Evolutionary conservation across 2,888 invertebrate genomes (phyloP).

Genomic region (Epirrita christyi): DNA sequence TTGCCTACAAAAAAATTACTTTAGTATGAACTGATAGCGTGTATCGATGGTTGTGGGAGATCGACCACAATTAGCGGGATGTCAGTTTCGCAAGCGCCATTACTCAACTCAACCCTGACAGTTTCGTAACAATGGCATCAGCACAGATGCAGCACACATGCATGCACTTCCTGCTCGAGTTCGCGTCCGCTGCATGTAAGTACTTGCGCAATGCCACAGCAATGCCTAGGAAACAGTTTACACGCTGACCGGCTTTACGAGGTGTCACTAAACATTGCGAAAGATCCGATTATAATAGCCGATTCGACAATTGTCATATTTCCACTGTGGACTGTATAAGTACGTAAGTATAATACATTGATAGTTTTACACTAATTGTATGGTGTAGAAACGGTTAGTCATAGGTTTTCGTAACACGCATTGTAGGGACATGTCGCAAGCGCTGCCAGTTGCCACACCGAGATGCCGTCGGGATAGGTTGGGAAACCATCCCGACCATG

Average conservation of each 20-base stretch:
- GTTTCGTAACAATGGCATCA: constrained; percentile 81
- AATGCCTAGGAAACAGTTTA: constrained; percentile 61
- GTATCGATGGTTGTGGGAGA: constrained; percentile 57
- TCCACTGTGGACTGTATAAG: constrained; percentile 38
- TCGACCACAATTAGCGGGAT: constrained; percentile 79
- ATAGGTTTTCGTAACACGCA: constrained; percentile 82
- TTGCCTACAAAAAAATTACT: not conserved
- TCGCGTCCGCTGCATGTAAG: constrained; percentile 62
- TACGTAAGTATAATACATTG: constrained; percentile 47
- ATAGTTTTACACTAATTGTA: constrained; percentile 58
- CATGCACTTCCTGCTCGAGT: constrained; percentile 82
- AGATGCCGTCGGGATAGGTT: constrained; percentile 81
- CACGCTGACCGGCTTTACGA: constrained; percentile 49
- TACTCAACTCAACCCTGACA: constrained; percentile 83
- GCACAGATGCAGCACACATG: constrained; percentile 81
- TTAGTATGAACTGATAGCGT: constrained; percentile 12
- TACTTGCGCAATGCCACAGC: constrained; percentile 68
- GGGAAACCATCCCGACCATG: constrained; percentile 82
- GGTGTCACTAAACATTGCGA: constrained; percentile 65
- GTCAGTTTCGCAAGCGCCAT: constrained; percentile 76
- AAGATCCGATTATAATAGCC: constrained; percentile 61
- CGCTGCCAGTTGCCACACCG: constrained; percentile 72
- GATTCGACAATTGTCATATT: constrained; percentile 57
- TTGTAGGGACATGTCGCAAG: constrained; percentile 82
- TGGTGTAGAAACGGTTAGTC: constrained; percentile 65